These are phyloP conservation scores for Cervus canadensis DNA, from an alignment of 2,113 vertebrate species.

Conservation along the genomic window DNA sequence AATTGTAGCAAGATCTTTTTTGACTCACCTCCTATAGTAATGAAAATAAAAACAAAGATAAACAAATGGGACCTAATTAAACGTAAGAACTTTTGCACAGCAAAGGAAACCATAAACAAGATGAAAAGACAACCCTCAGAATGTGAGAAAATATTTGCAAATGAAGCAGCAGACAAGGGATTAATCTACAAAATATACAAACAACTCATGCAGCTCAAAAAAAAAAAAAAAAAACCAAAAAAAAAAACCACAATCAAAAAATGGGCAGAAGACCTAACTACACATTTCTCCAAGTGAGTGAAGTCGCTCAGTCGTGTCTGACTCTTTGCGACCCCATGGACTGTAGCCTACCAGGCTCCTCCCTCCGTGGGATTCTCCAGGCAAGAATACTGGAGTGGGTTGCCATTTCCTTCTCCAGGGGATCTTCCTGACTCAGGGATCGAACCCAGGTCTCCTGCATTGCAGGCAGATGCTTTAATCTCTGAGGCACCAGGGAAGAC, in stretches of 20 bases:
- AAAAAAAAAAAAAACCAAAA: background rate
- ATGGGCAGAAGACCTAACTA: background rate
- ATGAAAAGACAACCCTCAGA: background rate
- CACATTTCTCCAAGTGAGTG: background rate
- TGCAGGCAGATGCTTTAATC: too few species aligned
- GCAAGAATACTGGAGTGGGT: too few species aligned
- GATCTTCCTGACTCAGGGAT: too few species aligned
- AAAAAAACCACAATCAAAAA: background rate
- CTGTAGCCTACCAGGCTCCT: too few species aligned
- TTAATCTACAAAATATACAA: background rate
- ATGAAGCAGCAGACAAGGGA: background rate
- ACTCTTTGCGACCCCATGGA: too few species aligned
- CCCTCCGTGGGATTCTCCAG: too few species aligned
- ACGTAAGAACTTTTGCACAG: background rate
- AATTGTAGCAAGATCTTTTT: background rate
- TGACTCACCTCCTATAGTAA: background rate
- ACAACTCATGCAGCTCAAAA: background rate
- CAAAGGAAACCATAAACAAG: background rate
- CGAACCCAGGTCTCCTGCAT: too few species aligned
- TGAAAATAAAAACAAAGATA: background rate
- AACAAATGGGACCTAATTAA: background rate
- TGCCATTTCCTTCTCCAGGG: too few species aligned
- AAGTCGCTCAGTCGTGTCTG: too few species aligned
- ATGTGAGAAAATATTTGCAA: background rate
- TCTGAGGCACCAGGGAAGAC: too few species aligned